These are phyloP conservation scores for Lamellibrachia satsuma DNA, from an alignment of 2,888 invertebrate species.

Conservation along the genomic window DNA sequence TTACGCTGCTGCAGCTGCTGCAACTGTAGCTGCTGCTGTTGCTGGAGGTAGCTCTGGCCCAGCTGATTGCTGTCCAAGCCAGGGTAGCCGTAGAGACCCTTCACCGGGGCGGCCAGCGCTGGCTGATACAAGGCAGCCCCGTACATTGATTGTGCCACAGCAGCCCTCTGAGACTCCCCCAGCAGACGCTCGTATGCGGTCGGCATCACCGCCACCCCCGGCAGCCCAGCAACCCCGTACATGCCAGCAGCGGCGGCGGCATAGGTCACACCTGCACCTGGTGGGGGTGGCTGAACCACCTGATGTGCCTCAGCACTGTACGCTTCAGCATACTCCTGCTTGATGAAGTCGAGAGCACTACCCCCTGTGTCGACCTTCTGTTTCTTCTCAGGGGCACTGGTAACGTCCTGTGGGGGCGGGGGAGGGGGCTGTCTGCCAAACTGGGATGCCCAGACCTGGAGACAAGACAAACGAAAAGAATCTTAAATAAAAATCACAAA, in stretches of 20 bases:
- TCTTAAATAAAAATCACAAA: neutral
- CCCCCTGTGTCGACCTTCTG: conserved; percentile 46
- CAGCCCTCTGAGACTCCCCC: neutral
- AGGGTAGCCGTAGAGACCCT: conserved; percentile 9
- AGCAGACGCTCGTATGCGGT: neutral
- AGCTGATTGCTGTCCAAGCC: neutral
- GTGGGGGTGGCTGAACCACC: neutral
- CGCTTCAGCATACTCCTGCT: conserved; percentile 55
- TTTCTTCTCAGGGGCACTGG: conserved; percentile 49
- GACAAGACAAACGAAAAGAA: neutral
- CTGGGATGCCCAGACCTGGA: neutral
- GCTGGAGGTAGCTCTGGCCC: conserved; percentile 24
- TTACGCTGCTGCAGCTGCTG: conserved; percentile 26
- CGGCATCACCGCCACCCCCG: neutral
- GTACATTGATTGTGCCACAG: conserved; percentile 18
- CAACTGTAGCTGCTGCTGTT: conserved; percentile 22
- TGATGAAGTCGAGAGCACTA: conserved; percentile 60
- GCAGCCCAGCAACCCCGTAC: neutral
- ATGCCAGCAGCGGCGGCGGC: neutral
- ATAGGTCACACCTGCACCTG: neutral
- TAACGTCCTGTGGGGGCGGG: neutral
- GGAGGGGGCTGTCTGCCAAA: neutral
- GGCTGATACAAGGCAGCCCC: neutral
- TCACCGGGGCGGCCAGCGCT: neutral
- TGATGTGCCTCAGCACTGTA: neutral